Evolutionary conservation across 1,140 invertebrate species (phyloP).

Genomic region (Dendrolimus kikuchii): DNA sequence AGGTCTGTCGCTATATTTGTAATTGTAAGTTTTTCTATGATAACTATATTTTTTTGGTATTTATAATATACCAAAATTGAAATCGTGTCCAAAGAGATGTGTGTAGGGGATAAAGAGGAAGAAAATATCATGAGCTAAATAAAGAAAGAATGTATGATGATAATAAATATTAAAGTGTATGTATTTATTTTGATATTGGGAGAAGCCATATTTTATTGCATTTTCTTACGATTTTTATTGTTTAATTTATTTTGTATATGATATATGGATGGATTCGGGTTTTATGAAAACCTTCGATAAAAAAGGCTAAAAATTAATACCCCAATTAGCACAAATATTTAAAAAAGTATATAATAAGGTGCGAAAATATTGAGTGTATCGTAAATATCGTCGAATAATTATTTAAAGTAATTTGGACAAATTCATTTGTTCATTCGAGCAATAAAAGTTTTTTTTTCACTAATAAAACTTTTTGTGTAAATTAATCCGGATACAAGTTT

Average conservation of each 20-base stretch:
- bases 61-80: conserved; percentile 34
- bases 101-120: not conserved
- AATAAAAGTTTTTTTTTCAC: too few relatives aligned
- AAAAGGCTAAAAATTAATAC: conserved; percentile 42
- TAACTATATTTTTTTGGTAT: conserved; percentile 33
- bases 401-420: too few relatives aligned
- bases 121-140: too few relatives aligned
- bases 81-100: conserved; percentile 25
- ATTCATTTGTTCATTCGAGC: too few relatives aligned
- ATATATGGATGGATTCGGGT: conserved; percentile 16
- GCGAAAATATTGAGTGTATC: conserved; percentile 27
- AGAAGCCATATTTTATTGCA: conserved; percentile 43
- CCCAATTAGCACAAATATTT: conserved; percentile 51
- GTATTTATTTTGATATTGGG: conserved; percentile 53
- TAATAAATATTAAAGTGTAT: conserved; percentile 11
- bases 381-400: too few relatives aligned
- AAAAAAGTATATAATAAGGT: conserved; percentile 11
- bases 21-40: conserved; percentile 19
- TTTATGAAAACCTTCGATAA: conserved; percentile 36
- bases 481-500: too few relatives aligned
- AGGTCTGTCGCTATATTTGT: conserved; percentile 27
- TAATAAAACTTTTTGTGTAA: too few relatives aligned
- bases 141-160: too few relatives aligned
- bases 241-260: conserved; percentile 28
- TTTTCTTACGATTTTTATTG: conserved; percentile 25